Evolutionary conservation across 2,888 invertebrate species (phyloP), one percentile per base, ranked within the genome.

Genomic region (Muscina levida): DNA sequence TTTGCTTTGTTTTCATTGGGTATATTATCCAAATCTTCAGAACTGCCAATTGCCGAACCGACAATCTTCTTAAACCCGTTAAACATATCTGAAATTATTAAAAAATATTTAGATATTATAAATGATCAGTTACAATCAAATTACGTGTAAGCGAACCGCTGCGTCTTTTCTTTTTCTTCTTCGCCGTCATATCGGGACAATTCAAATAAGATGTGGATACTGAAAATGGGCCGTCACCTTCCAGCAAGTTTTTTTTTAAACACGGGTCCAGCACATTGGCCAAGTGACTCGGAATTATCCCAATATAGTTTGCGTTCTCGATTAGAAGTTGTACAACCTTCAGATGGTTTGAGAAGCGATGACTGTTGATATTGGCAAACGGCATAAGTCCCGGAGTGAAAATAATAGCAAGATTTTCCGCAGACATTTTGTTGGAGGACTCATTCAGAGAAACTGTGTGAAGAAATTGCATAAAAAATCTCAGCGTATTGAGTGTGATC

Each of bases 341-440:
- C 39, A 95, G 93, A 90, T 95, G 94, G 85, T 94, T 93, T 70
- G 93, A 93, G 73, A 95, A 91, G 83, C 95, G 91, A 82, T 93
- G 91, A 57, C 94, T 92, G n/a, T 93, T 92, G 19, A 93, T 92
- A 81, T 94, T 93, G 0, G 85, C 83, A 44, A 84, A 91, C 0
- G 96, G 96, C 94, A 97, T 95, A 68, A 97, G 92, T 87, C 96
- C 96, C 0, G 97, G 97, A 0, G 96, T 94, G 88, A 97, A 92
- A 31, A 97, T 95, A 83, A 97, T 95, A 1, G 97, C 95, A 82
- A 97, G 91, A 91, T 97, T 97, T 68, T 94, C 94, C 0, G 93
- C 91, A 84, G 94, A 94, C 97, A 98, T 98, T 89, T 95, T 94
- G 89, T 97, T 97, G 65, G 92, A 92, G 65, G 93, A 92, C 67